Evolutionary conservation across 2,113 vertebrate species (phyloP), one percentile per base, ranked within the genome.

Genomic region (Calypte anna): DNA sequence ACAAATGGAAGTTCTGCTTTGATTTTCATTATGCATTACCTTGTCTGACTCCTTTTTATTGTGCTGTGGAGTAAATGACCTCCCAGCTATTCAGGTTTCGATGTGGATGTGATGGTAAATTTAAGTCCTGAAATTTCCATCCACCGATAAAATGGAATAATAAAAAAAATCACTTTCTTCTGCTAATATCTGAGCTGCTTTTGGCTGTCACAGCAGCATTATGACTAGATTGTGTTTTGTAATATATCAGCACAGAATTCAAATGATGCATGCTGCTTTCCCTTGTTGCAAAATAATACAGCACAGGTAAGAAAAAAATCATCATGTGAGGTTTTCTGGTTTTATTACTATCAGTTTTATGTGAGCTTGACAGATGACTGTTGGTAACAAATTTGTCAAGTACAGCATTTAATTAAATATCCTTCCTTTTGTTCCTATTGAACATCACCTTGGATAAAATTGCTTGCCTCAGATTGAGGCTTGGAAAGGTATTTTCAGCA

Each of bases 121-220:
- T 89, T 88, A 73, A 93, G 94, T 66, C 91, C 88, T 46, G 70
- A 95, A 91, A 95, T 94, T 96, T 96, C 88, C 81, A 96, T 92
- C 91, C 90, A 58, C 74, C 72, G 91, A 82, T 84, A 88, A 94
- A 96, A 96, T 74, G 50, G 88, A 31, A 70, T 77, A 80, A 93
- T 93, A 94, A 91, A 94, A 50, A 90, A 89, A 88, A 79, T 66
- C 91, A 76, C 93, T 95, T 96, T 94, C 68, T 88, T 93, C 82
- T 74, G 90, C 80, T 95, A 93, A 93, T 96, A 74, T 80, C 84
- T 64, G 76, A 62, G 66, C 78, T 90, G 43, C 75, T 78, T 85
- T 90, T 76, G 91, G 77, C 92, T 96, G 95, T 91, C 90, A 93
- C 88, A 87, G 53, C 84, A 67, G 68, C 15, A 1, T 90, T 95